These are phyloP conservation scores for Parascotia fuliginaria DNA, from an alignment of 2,888 invertebrate species.

Conservation along the genomic window DNA sequence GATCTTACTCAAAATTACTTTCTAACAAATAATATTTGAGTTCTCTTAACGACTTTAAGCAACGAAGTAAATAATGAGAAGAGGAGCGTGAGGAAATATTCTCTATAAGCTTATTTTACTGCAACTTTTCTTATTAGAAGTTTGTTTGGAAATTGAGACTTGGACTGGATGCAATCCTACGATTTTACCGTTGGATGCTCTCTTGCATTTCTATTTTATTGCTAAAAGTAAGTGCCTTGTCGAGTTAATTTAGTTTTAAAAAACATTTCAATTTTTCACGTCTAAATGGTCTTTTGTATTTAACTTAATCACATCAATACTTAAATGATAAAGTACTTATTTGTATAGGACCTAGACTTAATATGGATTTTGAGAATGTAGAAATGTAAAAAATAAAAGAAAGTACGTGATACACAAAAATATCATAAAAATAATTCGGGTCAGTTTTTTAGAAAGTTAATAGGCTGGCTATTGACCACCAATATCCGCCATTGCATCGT, in stretches of 20 bases:
- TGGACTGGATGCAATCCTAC: slow-evolving; percentile 52
- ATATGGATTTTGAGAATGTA: too few relatives aligned
- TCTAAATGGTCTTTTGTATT: too few relatives aligned
- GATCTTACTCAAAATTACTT: slow-evolving; percentile 15
- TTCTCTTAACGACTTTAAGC: slow-evolving; percentile 20
- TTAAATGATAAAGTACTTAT: too few relatives aligned
- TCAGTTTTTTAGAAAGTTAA: too few relatives aligned
- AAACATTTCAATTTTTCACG: too few relatives aligned
- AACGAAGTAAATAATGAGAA: slow-evolving; percentile 30
- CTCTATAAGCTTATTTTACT: slow-evolving; percentile 60
- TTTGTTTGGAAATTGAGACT: slow-evolving; percentile 58
- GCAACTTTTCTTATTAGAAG: slow-evolving; percentile 79
- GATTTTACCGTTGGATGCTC: slow-evolving; percentile 59
- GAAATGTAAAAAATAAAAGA: too few relatives aligned
- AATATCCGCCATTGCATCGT: too few relatives aligned
- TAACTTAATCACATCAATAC: too few relatives aligned
- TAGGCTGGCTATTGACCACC: too few relatives aligned
- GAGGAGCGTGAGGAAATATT: slow-evolving; percentile 42
- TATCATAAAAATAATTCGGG: too few relatives aligned
- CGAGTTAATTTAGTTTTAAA: slow-evolving; percentile 19
- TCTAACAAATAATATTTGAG: slow-evolving; percentile 15
- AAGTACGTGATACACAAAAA: too few relatives aligned
- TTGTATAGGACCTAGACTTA: too few relatives aligned
- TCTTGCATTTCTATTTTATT: slow-evolving; percentile 50
- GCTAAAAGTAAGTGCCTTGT: slow-evolving; percentile 32